phyloP scores from a whole-genome alignment of 2,797 vertebrate genomes.

The Eupleurogrammus muticus region DNA sequence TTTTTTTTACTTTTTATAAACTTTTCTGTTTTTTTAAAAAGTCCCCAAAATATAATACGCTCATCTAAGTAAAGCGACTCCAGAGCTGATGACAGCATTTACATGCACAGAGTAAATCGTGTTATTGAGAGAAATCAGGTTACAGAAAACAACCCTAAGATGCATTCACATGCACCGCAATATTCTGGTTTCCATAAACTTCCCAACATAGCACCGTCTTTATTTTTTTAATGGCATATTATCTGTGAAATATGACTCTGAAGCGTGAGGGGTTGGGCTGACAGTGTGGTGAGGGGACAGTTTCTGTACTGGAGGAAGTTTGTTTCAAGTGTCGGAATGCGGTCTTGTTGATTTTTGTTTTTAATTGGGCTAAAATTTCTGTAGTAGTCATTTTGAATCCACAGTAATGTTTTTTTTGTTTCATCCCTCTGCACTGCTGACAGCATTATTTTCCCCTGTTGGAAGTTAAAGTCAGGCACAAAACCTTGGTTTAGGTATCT shows the following conservation, averaged over 20 bases:
- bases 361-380: neutral
- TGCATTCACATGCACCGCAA: conserved; percentile 28
- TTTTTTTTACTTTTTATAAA: neutral
- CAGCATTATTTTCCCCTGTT: neutral
- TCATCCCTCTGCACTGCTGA: neutral
- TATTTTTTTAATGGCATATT: conserved; percentile 5
- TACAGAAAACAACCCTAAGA: conserved; percentile 37
- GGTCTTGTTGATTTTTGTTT: neutral
- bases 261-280: conserved; percentile 5
- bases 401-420: neutral
- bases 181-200: conserved; percentile 28
- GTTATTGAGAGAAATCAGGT: conserved; percentile 35
- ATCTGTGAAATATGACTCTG: conserved; percentile 12
- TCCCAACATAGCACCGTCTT: conserved; percentile 1
- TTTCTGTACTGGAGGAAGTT: neutral
- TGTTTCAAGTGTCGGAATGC: neutral
- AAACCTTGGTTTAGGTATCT: neutral
- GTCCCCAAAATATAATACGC: conserved; percentile 23
- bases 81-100: conserved; percentile 42
- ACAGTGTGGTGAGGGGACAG: neutral
- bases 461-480: neutral
- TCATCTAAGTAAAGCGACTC: conserved; percentile 21
- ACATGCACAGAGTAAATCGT: conserved; percentile 39
- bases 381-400: conserved; percentile 1
- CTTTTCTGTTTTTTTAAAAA: conserved; percentile 7